Conservation (phyloP, 2,113 vertebrate species). For the Cinclus mexicanus region DNA sequence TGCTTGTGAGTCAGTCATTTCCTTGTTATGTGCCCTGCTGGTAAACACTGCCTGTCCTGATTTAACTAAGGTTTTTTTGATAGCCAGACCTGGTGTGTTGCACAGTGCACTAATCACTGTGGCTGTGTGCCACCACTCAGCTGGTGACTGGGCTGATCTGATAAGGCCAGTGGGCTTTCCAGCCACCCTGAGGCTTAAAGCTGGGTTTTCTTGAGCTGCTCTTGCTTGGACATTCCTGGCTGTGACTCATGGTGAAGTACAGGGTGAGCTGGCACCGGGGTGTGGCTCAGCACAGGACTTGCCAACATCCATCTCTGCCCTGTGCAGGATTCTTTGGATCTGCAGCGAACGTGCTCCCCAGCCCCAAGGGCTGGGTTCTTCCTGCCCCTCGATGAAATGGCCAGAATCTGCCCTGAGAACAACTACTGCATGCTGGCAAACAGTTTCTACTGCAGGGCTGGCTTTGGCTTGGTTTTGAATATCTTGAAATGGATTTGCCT, state of each 20-base stretch:
- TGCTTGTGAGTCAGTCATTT: constrained; percentile 40
- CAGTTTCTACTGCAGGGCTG: background rate
- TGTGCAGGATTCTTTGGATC: background rate
- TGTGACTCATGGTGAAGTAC: background rate
- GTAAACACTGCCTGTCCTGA: constrained; percentile 31
- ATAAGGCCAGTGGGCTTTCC: background rate
- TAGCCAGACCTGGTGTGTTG: background rate
- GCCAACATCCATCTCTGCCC: background rate
- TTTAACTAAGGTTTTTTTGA: background rate
- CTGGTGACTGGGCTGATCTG: background rate
- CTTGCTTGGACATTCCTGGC: background rate
- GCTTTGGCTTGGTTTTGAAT: background rate
- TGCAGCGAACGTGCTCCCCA: background rate
- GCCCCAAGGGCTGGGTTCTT: rapidly evolving
- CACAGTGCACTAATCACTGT: background rate
- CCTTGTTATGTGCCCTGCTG: constrained; percentile 12
- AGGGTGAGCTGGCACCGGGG: constrained; percentile 33
- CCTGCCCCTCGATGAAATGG: background rate
- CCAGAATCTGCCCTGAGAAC: background rate
- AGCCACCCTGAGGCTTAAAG: background rate
- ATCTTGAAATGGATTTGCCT: constrained; percentile 22
- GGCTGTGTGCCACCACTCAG: background rate
- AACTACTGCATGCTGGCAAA: background rate
- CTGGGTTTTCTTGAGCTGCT: background rate
- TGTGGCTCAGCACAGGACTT: background rate